Base-by-base conservation (phyloP, 2,113 vertebrate species). In the Phaethon lepturus region DNA sequence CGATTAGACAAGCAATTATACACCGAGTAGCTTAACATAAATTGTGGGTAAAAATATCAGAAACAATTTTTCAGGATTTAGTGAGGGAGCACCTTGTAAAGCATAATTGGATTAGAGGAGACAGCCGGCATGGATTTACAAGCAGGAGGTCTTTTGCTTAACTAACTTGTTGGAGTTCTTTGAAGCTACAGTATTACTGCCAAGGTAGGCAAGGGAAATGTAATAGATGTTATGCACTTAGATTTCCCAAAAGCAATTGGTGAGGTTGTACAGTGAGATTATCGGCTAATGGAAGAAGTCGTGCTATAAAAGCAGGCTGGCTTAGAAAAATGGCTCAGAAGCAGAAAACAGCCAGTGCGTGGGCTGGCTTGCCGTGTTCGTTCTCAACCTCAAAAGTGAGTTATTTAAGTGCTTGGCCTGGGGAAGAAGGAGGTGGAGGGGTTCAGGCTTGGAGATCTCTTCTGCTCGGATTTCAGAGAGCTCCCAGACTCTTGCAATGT, bases 31-130 rank as follows among this genome's bases (percentile, higher is more conserved):
- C 96, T 98, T 97, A 97, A 97, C 95, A 96, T 95, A 97, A 98
- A 95, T 96, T 86, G 94, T 78, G 97, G 83, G 96, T 63, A 96
- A 97, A 98, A 97, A 95, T 95, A 97, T 96, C 97, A 97, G 95
- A 97, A 97, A 97, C 96, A 92, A 93, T 97, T 97, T 97, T 91
- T 94, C 77, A 88, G 96, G 97, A 93, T 97, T 97, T 97, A 96
- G 97, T 69, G 86, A 94, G 86, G 83, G 95, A 98, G 95, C 96
- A 97, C 96, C 97, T 97, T 97, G 95, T 97, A 97, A 96, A 96
- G 95, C 71, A 75, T 97, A 98, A 98, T 98, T 98, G 97, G 97
- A 98, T 97, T 98, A 97, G 96, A 93, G 86, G 73, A 97, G 96
- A 96, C 97, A 97, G 96, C 88, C 91, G 86, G 96, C 77, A 24